These are phyloP conservation scores for Callosobruchus maculatus DNA, from an alignment of 2,888 invertebrate species.

Conservation along the genomic window DNA sequence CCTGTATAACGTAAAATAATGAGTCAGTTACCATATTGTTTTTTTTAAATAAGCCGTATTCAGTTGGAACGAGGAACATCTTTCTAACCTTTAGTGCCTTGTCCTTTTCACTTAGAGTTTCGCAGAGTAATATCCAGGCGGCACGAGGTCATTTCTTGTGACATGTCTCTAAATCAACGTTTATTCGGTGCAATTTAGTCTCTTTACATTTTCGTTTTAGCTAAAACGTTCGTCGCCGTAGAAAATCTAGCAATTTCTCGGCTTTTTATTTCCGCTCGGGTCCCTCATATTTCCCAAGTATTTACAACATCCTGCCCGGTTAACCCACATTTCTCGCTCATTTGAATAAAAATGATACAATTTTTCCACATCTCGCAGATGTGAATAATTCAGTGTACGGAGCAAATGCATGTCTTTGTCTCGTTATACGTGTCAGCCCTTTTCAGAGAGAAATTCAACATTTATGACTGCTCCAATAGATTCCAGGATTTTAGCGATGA, in stretches of 20 bases:
- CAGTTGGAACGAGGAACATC: too few species aligned
- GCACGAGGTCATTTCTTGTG: neutral
- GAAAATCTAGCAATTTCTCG: neutral
- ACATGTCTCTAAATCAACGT: neutral
- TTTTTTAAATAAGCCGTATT: too few species aligned
- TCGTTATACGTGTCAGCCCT: neutral
- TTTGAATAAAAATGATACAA: neutral
- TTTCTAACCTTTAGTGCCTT: too few species aligned
- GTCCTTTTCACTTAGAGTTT: too few species aligned
- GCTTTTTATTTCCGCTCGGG: neutral
- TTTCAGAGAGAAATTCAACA: neutral
- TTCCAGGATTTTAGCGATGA: too few species aligned
- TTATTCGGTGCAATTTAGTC: neutral
- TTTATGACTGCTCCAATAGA: too few species aligned
- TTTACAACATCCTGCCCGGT: neutral
- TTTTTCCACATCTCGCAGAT: neutral
- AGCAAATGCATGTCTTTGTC: neutral
- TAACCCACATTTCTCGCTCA: neutral
- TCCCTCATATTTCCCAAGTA: neutral
- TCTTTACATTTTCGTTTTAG: neutral
- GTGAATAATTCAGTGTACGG: neutral
- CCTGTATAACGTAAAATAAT: too few species aligned
- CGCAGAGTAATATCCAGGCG: too few species aligned
- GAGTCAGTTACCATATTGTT: too few species aligned
- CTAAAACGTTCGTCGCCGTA: neutral